phyloP scores from a whole-genome alignment of 2,888 invertebrate genomes.

The Acronicta alni region DNA sequence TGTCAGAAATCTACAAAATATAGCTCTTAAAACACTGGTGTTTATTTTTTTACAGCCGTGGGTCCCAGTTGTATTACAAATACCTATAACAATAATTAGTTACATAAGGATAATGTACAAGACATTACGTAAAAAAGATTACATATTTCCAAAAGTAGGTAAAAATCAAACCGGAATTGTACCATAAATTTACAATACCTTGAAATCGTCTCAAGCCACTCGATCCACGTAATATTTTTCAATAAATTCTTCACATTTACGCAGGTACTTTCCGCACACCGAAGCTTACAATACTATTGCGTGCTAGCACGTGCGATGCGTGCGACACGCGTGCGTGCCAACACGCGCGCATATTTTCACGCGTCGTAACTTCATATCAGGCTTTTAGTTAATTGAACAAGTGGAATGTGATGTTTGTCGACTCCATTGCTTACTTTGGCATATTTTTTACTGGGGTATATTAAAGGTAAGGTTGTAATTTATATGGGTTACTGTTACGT shows the following conservation, averaged over 20 bases:
- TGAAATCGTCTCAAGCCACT: background rate
- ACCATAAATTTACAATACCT: too few relatives aligned
- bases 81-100: too few relatives aligned
- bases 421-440: constrained; percentile 6
- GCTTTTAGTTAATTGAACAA: constrained; percentile 47
- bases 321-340: constrained; percentile 15
- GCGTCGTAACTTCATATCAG: constrained; percentile 25
- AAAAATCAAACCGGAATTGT: too few relatives aligned
- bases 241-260: constrained; percentile 5
- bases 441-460: background rate
- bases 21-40: too few relatives aligned
- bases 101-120: too few relatives aligned
- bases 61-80: too few relatives aligned
- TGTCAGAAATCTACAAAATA: too few relatives aligned
- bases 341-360: constrained; percentile 46
- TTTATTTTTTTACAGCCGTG: too few relatives aligned
- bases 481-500: too few relatives aligned
- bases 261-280: background rate
- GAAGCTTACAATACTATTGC: constrained; percentile 19
- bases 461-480: too few relatives aligned
- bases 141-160: too few relatives aligned
- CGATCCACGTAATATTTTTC: constrained; percentile 17
- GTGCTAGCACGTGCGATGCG: constrained; percentile 34
- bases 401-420: constrained; percentile 27
- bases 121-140: too few relatives aligned